Conservation (phyloP, 35 echinoderm and acorn worm species). For the Chiridota heheva region DNA sequence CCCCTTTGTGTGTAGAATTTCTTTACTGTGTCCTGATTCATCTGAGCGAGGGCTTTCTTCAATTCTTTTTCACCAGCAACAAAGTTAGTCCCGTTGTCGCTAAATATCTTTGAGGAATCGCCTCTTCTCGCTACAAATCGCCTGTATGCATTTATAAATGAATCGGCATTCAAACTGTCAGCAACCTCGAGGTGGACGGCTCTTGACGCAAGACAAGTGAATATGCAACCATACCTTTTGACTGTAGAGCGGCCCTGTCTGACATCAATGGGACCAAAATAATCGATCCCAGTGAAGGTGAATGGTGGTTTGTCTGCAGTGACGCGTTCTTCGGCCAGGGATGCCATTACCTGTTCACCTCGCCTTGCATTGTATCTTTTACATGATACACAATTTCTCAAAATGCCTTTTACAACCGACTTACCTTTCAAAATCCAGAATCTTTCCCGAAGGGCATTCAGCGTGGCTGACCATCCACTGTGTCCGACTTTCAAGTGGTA, state of each 20-base stretch:
- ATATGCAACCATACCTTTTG: slow-evolving; percentile 37
- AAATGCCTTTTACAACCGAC: slow-evolving; percentile 14
- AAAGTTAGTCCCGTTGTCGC: slow-evolving; percentile 69
- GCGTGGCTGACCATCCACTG: slow-evolving; percentile 14
- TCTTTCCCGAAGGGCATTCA: slow-evolving; percentile 20
- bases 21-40: neutral
- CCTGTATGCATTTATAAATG: slow-evolving; percentile 29
- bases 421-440: slow-evolving; percentile 45
- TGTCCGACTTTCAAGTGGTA: slow-evolving; percentile 27
- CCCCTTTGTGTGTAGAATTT: neutral
- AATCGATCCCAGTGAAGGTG: slow-evolving; percentile 25
- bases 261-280: slow-evolving; percentile 36
- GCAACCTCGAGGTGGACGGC: slow-evolving; percentile 41
- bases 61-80: slow-evolving; percentile 50
- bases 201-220: slow-evolving; percentile 11
- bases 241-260: slow-evolving; percentile 1
- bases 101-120: slow-evolving; percentile 18
- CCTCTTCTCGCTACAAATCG: slow-evolving; percentile 50
- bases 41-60: slow-evolving; percentile 8
- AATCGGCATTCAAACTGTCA: slow-evolving; percentile 25
- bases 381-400: slow-evolving; percentile 26
- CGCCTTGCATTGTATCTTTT: slow-evolving; percentile 7
- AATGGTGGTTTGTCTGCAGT: slow-evolving; percentile 35
- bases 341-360: slow-evolving; percentile 27
- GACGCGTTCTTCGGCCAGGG: slow-evolving; percentile 3